Percentiles rank a stretch among this genome's conserved stretches.
Evolutionary conservation across 2,888 invertebrate species (phyloP).

Genomic region (Hermaeophaga mercurialis): DNA sequence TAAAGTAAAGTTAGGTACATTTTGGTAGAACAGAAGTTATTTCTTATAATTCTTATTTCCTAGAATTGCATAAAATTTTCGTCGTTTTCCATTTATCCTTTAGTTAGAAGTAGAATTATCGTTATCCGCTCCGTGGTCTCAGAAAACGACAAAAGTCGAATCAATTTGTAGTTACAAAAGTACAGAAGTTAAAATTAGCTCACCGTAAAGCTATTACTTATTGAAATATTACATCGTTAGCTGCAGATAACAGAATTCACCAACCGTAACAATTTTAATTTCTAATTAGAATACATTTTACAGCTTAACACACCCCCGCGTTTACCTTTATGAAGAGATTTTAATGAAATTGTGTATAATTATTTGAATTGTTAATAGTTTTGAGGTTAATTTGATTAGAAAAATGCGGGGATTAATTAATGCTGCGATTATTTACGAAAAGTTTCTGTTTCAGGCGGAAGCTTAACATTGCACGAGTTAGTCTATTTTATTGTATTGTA

Average conservation of each 20-base stretch:
- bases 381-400: slow-evolving; percentile 1
- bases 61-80: not conserved
- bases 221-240: slow-evolving; percentile 45
- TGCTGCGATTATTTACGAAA: not conserved
- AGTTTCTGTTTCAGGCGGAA: not conserved
- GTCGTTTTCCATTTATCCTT: not conserved
- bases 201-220: slow-evolving; percentile 11
- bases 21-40: too few species aligned
- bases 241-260: slow-evolving; percentile 40
- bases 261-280: slow-evolving; percentile 38
- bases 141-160: not conserved
- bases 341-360: slow-evolving; percentile 7
- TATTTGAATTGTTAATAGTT: slow-evolving; percentile 7
- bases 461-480: too few species aligned
- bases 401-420: slow-evolving; percentile 5
- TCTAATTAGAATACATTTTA: slow-evolving; percentile 39
- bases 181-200: slow-evolving; percentile 1
- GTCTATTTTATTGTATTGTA: too few species aligned
- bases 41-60: too few species aligned
- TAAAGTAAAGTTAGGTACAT: too few species aligned
- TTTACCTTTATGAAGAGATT: slow-evolving; percentile 4
- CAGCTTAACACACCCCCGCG: not conserved
- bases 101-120: not conserved
- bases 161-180: slow-evolving; percentile 8
- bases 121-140: not conserved